These are phyloP conservation scores for Ctenoplectra terminalis DNA, from an alignment of 1,140 invertebrate genomes.

Conservation along the genomic window DNA sequence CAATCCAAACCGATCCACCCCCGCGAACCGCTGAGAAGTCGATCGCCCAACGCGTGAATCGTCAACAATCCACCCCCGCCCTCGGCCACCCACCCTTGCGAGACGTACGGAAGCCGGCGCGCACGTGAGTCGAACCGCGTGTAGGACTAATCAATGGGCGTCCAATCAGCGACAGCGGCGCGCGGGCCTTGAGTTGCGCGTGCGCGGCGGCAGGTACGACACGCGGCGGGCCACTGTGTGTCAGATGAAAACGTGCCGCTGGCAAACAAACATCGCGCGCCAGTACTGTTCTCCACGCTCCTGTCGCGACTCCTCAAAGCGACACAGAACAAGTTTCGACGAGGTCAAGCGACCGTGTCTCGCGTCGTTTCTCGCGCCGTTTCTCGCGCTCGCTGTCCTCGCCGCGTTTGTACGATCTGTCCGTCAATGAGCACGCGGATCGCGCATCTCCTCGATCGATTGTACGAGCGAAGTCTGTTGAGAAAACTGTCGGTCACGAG, in stretches of 20 bases:
- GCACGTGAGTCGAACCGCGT: constrained; percentile 44
- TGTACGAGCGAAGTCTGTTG: constrained; percentile 69
- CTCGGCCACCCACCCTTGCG: not conserved
- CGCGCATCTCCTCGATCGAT: constrained; percentile 60
- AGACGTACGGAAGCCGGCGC: not conserved
- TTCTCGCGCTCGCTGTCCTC: constrained; percentile 5
- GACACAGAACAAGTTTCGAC: not conserved
- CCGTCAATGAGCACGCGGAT: constrained; percentile 44
- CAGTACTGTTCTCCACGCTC: not conserved
- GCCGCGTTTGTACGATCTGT: not conserved
- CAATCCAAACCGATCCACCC: no score
- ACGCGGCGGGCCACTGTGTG: constrained; percentile 22
- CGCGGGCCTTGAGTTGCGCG: not conserved
- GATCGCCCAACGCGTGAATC: not conserved
- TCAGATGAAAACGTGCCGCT: constrained; percentile 44
- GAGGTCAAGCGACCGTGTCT: constrained; percentile 64
- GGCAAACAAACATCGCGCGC: constrained; percentile 28
- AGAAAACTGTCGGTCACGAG: constrained; percentile 79
- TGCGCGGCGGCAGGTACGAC: constrained; percentile 17
- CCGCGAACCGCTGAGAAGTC: not conserved
- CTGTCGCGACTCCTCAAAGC: no score
- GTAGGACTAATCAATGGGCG: constrained; percentile 15
- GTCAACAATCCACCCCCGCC: not conserved
- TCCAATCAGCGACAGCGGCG: constrained; percentile 6
- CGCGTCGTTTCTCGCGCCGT: not conserved